These are phyloP conservation scores for Semnornis frantzii DNA, from an alignment of 2,113 vertebrate genomes.

Conservation along the genomic window DNA sequence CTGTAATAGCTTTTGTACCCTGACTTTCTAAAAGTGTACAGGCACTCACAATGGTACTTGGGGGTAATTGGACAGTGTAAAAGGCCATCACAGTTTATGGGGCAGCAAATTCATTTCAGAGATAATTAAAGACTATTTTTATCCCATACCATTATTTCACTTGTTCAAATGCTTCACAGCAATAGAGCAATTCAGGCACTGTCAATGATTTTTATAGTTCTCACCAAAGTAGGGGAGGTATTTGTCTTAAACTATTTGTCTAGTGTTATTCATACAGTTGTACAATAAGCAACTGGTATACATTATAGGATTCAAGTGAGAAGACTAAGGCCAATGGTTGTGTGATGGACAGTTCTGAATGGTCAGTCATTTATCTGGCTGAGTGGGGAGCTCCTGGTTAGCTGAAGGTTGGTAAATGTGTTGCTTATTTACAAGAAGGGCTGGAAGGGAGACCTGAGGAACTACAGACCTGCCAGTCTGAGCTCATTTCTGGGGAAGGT, in stretches of 20 bases:
- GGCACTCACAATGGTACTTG: background rate
- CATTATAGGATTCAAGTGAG: background rate
- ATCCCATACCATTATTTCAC: background rate
- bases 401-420: no score
- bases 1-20: background rate
- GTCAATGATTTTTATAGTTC: background rate
- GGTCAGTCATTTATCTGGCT: no score
- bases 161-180: background rate
- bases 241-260: background rate
- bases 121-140: constrained; percentile 51
- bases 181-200: background rate
- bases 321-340: background rate
- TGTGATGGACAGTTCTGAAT: background rate
- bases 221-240: background rate
- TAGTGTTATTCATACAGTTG: background rate
- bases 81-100: background rate
- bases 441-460: no score
- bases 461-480: no score
- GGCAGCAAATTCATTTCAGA: constrained; percentile 33
- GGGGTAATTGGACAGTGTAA: constrained; percentile 3
- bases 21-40: constrained; percentile 1
- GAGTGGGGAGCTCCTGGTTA: no score
- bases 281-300: background rate
- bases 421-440: no score
- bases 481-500: no score